Base-by-base conservation (phyloP, 2,888 invertebrate genomes). In the Petrophora chlorosata region DNA sequence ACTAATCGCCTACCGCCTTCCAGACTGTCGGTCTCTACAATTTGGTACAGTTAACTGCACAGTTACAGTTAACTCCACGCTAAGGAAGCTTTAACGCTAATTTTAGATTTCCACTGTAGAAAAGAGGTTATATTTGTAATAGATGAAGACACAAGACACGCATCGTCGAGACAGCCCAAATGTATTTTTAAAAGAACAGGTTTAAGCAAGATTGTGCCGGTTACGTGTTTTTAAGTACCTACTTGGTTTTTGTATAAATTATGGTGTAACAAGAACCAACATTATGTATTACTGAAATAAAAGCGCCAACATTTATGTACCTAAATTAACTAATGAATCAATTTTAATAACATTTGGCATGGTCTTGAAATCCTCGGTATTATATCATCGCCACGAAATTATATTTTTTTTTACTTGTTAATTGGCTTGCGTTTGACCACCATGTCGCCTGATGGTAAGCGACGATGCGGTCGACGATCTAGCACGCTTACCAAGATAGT, bases 81-180 rank as follows among this genome's bases (percentile, higher is more conserved):
- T 3, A 29, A 5, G 14, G 13, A 10, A 25, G 10, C 25, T 26
- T 26, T 29, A 13, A 4, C 2, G 10, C 9, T 26, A 4, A 13
- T 1, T 29, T 13, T 29, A 29, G 28, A 5, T 29, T 13, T 29
- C 9, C 28, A 3, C 28, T 3, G 17, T 17, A 13, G 28, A 14
- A 29, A 29, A 13, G 28, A 29, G 28, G 28, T 7, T 29, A 28
- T 13, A 29, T 29, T 14, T 29, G 28, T 29, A 29, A 29, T 14
- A 2, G 14, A 8, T 13, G 14, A 7, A 7, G 14, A 26, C 12
- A 26, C 26, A 2, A n/a, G n/a, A 4, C 5, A 5, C 9, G 25
- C 25, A 10, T n/a, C n/a, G n/a, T n/a, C 14, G 14, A 29, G 28
- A 29, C 28, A 7, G n/a, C 7, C 26, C 1, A 12, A 7, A 7